Evolutionary conservation across 2,888 invertebrate genomes (phyloP).

Genomic region (Syritta pipiens): DNA sequence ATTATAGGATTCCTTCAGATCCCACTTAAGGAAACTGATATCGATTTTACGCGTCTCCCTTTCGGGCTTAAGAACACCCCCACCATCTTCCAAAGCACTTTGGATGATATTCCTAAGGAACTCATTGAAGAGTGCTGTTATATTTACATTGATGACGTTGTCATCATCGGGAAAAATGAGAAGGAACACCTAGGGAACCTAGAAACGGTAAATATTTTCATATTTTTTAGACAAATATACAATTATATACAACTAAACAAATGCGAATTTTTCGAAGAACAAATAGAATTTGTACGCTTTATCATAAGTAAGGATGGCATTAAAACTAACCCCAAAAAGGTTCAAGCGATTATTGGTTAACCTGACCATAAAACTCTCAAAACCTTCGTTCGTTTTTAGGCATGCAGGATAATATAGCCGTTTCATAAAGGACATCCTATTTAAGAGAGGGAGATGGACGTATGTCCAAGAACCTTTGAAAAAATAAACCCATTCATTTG

Average conservation of each 20-base stretch:
- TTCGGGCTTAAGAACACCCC: slow-evolving; percentile 45
- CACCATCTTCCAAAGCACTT: slow-evolving; percentile 14
- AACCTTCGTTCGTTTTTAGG: slow-evolving; percentile 19
- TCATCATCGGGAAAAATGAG: slow-evolving; percentile 26
- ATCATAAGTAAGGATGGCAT: too few relatives aligned
- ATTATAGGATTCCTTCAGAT: slow-evolving; percentile 45
- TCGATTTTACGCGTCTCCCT: slow-evolving; percentile 36
- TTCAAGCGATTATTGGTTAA: too few relatives aligned
- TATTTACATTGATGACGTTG: slow-evolving; percentile 43
- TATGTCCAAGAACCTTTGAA: slow-evolving; percentile 37
- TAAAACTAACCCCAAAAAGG: too few relatives aligned
- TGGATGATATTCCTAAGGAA: slow-evolving; percentile 17
- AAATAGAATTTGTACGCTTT: slow-evolving; percentile 18
- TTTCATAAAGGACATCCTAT: too few relatives aligned
- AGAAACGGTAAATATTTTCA: too few relatives aligned
- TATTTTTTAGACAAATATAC: too few relatives aligned
- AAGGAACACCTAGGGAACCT: too few relatives aligned
- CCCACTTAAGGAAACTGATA: slow-evolving; percentile 18
- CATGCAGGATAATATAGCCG: too few relatives aligned
- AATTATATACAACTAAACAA: slow-evolving; percentile 28
- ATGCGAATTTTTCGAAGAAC: slow-evolving; percentile 24
- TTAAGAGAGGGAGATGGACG: slow-evolving; percentile 38
- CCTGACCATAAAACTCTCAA: slow-evolving; percentile 37
- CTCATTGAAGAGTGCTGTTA: slow-evolving; percentile 33
- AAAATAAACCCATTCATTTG: slow-evolving; percentile 11